These are phyloP conservation scores for Megalurothrips usitatus DNA, from an alignment of 2,888 invertebrate species.

Conservation along the genomic window DNA sequence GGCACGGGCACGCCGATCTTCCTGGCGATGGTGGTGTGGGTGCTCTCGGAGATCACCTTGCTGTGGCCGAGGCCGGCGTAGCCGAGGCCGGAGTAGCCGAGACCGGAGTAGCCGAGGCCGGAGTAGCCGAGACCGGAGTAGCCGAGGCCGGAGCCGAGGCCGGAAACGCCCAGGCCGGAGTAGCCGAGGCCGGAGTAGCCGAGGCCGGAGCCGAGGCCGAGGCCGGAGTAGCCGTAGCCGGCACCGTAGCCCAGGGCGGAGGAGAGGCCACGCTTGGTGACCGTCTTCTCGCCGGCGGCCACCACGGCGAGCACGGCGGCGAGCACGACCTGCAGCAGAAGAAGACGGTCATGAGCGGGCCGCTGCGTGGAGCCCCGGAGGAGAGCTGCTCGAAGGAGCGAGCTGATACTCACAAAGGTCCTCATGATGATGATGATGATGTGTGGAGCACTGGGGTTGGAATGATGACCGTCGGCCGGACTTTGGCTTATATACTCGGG, in stretches of 20 bases:
- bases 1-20: slow-evolving; percentile 17
- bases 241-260: slow-evolving; percentile 17
- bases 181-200: slow-evolving; percentile 13
- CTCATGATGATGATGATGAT: background rate
- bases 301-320: slow-evolving; percentile 14
- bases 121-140: slow-evolving; percentile 7
- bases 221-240: slow-evolving; percentile 5
- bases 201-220: slow-evolving; percentile 20
- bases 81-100: slow-evolving; percentile 12
- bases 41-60: slow-evolving; percentile 9
- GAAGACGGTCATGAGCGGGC: background rate
- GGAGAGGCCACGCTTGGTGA: background rate
- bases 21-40: slow-evolving; percentile 16
- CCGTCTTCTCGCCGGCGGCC: slow-evolving; percentile 12
- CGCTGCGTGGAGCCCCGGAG: no score
- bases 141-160: background rate
- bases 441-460: background rate
- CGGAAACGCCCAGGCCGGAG: background rate
- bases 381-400: background rate
- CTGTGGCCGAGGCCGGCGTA: slow-evolving; percentile 7
- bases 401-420: background rate
- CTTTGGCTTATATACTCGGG: slow-evolving; percentile 4
- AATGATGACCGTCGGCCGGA: background rate
- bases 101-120: slow-evolving; percentile 10
- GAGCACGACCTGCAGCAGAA: background rate